Base-by-base conservation (phyloP, 2,888 invertebrate genomes). In the Cryptophagus acutangulus region DNA sequence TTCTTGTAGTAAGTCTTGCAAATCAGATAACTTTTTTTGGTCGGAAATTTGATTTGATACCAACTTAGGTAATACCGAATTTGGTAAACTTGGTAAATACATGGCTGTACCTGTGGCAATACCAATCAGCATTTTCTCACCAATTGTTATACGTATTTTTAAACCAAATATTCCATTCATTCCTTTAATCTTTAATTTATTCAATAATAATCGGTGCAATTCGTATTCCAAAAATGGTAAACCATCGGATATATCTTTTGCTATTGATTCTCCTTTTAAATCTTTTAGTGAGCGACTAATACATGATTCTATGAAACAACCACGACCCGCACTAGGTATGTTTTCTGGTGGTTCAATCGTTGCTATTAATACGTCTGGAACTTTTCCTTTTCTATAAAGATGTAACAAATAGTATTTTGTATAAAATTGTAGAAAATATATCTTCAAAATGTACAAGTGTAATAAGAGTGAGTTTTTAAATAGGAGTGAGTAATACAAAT, bases 191-290 rank as follows among this genome's bases (percentile, higher is more conserved):
- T 88, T 82, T 2, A 96, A 72, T 65, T 94, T 95, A 61, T 91
- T 92, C 1, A 94, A 77, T 24, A 96, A 71, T 52, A 94, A 78
- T 44, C 90, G 82, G 69, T 97, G 94, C 33, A 97, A 73, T 66
- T 97, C 95, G 66, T 95, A 96, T 67, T 97, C 96, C 38, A 96
- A 70, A 72, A 96, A 96, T 0, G 96, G 96, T 38, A 96, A 73
- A 55, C 88, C 88, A 72, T 96, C 90, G 1, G 94, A 94, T 43
- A 97, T 89, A 71, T 96, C 95, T 55, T 93, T 83, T 2, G 96
- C 91, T 52, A 87, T 86, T 0, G 84, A 75, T 70, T 94, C 94
- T 0, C 88, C 85, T 8, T 85, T 78, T 4, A 84, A 75, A 52
- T 89, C 87, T 31, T 83, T 81, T 51, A 92, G 82, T 0, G 81